Evolutionary conservation across 2,797 vertebrate species (phyloP).

Genomic region (Poeciliopsis paucimaculata): DNA sequence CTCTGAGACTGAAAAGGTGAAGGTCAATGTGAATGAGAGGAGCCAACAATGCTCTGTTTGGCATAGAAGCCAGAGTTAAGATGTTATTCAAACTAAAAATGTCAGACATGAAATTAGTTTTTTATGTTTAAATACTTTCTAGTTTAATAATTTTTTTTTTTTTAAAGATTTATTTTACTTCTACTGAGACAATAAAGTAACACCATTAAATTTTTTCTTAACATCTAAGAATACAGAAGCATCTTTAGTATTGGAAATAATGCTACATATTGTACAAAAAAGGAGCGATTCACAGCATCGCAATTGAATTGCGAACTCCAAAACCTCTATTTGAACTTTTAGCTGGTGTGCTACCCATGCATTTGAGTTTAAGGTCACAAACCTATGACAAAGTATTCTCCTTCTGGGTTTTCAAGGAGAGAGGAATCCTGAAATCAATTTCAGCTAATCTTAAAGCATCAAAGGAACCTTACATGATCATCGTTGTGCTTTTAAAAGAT

Average conservation of each 20-base stretch:
- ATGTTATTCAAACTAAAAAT: conserved; percentile 46
- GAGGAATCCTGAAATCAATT: background rate
- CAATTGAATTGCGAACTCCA: background rate
- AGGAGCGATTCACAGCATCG: background rate
- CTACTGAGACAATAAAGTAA: background rate
- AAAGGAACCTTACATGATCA: background rate
- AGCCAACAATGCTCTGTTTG: conserved; percentile 75
- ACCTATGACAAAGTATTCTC: background rate
- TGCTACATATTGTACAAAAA: background rate
- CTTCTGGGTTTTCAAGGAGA: background rate
- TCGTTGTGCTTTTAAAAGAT: background rate
- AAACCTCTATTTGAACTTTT: background rate
- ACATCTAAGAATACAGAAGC: background rate
- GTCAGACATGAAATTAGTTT: background rate
- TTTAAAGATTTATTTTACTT: background rate
- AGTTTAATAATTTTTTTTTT: no score
- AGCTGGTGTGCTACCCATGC: background rate
- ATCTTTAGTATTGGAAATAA: background rate
- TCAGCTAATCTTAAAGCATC: background rate
- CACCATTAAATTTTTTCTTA: background rate
- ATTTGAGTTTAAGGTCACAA: background rate
- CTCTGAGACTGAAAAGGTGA: conserved; percentile 74
- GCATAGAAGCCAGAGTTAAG: conserved; percentile 62
- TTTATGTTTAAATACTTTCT: background rate
- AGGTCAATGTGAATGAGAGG: conserved; percentile 76